These are phyloP conservation scores for Mesoligia furuncula DNA, from an alignment of 2,888 invertebrate genomes.

Conservation along the genomic window DNA sequence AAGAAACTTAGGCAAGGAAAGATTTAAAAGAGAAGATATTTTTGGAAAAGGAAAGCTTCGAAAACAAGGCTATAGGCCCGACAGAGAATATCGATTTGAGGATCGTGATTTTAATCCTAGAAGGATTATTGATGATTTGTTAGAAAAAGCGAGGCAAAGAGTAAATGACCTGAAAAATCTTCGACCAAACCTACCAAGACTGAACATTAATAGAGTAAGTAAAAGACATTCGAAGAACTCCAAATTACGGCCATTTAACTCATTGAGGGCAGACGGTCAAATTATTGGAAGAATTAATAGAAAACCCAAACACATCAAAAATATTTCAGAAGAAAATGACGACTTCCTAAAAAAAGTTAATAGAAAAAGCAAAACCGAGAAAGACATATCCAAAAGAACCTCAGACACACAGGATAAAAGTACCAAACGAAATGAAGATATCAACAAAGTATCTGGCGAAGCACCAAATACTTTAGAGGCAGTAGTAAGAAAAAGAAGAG, in stretches of 20 bases:
- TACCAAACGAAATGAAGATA: constrained; percentile 24
- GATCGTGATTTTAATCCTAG: constrained; percentile 66
- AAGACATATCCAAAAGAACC: constrained; percentile 22
- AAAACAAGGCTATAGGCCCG: constrained; percentile 55
- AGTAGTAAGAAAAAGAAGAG: constrained; percentile 47
- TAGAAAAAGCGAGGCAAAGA: constrained; percentile 62
- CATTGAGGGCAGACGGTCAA: constrained; percentile 20
- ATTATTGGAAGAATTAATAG: constrained; percentile 41
- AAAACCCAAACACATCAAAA: constrained; percentile 50
- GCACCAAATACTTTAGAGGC: constrained; percentile 11
- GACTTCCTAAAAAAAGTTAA: constrained; percentile 47
- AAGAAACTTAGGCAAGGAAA: constrained; percentile 58
- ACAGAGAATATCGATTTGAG: constrained; percentile 43
- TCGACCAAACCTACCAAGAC: constrained; percentile 40
- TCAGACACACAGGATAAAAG: constrained; percentile 28
- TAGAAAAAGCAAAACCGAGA: constrained; percentile 39
- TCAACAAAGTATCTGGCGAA: constrained; percentile 52
- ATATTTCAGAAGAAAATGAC: constrained; percentile 45
- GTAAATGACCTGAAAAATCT: constrained; percentile 50
- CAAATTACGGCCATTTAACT: constrained; percentile 33
- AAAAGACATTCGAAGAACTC: constrained; percentile 60
- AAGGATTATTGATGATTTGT: constrained; percentile 66
- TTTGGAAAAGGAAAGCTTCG: constrained; percentile 61
- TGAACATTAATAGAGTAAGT: constrained; percentile 58
- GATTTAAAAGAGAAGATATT: constrained; percentile 71